Evolutionary conservation across 2,888 invertebrate species (phyloP).

Genomic region (Cheilosia scutellata): DNA sequence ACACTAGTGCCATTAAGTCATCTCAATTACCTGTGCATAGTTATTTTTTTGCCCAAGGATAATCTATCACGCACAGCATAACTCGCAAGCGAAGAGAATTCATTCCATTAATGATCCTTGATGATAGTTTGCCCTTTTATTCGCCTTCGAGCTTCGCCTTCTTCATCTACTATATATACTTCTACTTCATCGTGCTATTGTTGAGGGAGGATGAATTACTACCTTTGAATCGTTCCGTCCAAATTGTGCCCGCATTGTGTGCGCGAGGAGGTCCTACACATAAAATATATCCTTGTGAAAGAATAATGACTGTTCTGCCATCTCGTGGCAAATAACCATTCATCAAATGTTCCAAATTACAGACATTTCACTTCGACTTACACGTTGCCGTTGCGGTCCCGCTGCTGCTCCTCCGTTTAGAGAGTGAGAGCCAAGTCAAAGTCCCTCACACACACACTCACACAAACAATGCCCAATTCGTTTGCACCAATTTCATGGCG

Average conservation of each 20-base stretch:
- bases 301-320: constrained; percentile 84
- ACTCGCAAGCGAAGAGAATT: constrained; percentile 35
- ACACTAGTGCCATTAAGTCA: constrained; percentile 56
- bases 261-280: constrained; percentile 28
- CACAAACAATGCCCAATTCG: constrained; percentile 80
- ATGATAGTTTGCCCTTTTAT: constrained; percentile 59
- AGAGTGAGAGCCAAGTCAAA: constrained; percentile 4
- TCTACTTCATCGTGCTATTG: constrained; percentile 3
- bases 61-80: constrained; percentile 47
- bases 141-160: neutral
- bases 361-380: constrained; percentile 83
- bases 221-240: constrained; percentile 58
- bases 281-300: constrained; percentile 77
- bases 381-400: constrained; percentile 68
- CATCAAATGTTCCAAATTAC: constrained; percentile 84
- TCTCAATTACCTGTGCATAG: constrained; percentile 55
- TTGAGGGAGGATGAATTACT: constrained; percentile 67
- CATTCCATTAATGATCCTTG: constrained; percentile 64
- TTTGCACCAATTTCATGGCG: constrained; percentile 84
- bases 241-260: constrained; percentile 43
- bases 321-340: constrained; percentile 84
- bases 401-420: constrained; percentile 43
- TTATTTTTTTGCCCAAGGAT: constrained; percentile 33
- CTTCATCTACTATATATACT: neutral
- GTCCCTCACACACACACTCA: constrained; percentile 20